These are phyloP conservation scores for Anastrepha obliqua DNA, from an alignment of 1,140 invertebrate species.

Conservation along the genomic window DNA sequence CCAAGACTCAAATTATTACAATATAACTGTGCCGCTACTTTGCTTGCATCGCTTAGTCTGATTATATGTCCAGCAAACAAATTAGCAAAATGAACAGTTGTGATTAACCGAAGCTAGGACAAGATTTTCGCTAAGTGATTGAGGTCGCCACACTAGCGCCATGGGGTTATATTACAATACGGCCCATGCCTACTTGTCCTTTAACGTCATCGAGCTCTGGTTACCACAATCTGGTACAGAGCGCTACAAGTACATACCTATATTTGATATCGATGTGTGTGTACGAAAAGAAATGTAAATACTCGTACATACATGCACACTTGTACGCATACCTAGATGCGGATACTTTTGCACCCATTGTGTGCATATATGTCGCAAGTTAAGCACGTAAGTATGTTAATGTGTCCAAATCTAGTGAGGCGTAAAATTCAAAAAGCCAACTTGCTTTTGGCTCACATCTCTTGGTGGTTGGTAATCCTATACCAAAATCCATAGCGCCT, in stretches of 20 bases:
- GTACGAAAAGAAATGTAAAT: not conserved
- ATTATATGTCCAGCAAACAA: no score
- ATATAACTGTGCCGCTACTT: no score
- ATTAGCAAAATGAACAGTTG: not conserved
- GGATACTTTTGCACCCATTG: no score
- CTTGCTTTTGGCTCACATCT: not conserved
- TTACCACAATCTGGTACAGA: slow-evolving; percentile 21
- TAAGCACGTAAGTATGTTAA: not conserved
- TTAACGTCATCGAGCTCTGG: not conserved
- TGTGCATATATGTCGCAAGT: no score
- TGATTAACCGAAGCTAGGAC: not conserved
- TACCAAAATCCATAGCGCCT: slow-evolving; percentile 3
- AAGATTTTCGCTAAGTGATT: not conserved
- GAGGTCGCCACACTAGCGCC: slow-evolving; percentile 24
- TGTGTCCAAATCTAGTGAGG: not conserved
- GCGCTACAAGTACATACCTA: not conserved
- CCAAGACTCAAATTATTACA: no score
- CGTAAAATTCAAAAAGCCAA: slow-evolving; percentile 11
- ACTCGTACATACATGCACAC: not conserved
- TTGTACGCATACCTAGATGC: no score
- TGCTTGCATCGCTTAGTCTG: no score
- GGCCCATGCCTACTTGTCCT: slow-evolving; percentile 21
- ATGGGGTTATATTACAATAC: not conserved
- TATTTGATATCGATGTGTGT: not conserved
- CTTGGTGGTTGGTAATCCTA: not conserved